Conservation (phyloP, 1,140 invertebrate species). For the Pygmarrhopalites habei region DNA sequence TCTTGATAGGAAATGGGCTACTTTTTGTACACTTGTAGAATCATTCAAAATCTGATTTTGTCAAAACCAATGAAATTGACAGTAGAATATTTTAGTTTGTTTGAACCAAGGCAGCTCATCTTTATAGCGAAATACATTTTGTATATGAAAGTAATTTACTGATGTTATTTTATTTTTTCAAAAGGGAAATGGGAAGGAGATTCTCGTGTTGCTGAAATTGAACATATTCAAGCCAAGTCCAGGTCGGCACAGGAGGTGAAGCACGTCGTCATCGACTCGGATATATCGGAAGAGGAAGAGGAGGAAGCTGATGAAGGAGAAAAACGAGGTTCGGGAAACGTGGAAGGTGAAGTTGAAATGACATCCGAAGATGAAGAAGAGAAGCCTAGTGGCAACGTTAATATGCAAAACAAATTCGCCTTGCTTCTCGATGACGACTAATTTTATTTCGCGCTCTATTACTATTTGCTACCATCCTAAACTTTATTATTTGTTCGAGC, state of each 20-base stretch:
- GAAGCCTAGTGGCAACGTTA: neutral
- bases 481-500: no score
- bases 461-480: no score
- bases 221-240: conserved; percentile 34
- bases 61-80: no score
- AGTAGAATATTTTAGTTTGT: no score
- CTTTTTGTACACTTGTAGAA: neutral
- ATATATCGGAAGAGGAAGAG: conserved; percentile 12
- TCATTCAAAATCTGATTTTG: neutral
- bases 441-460: no score
- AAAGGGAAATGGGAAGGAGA: conserved; percentile 29
- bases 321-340: neutral
- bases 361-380: neutral
- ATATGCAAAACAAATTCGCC: neutral
- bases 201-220: conserved; percentile 27
- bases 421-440: neutral
- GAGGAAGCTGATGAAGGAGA: conserved; percentile 13
- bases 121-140: no score
- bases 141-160: neutral
- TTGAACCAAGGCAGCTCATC: no score
- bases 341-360: conserved; percentile 7
- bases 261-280: neutral
- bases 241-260: neutral
- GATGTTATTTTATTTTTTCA: neutral
- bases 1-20: no score